A percentile compares a stretch with the other conserved stretches of the same genome.
Evolutionary conservation across 2,888 invertebrate species (phyloP).

Genomic region (Cheilosia variabilis): DNA sequence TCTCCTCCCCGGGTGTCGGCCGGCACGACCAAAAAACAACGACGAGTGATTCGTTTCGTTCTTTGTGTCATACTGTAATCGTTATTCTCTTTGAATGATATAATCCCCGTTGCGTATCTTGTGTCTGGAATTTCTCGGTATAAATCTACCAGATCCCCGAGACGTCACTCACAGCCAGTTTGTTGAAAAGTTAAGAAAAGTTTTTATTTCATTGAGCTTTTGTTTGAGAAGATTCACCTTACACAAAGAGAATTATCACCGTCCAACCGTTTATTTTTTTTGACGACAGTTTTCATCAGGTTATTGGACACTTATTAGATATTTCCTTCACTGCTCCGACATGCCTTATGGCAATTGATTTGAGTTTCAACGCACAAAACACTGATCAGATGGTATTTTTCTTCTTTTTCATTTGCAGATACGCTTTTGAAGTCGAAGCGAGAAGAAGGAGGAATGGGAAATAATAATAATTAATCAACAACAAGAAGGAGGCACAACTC

Average conservation of each 20-base stretch:
- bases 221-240: constrained; percentile 46
- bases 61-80: constrained; percentile 65
- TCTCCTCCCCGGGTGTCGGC: constrained; percentile 5
- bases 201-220: constrained; percentile 14
- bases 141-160: constrained; percentile 33
- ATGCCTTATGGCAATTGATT: constrained; percentile 37
- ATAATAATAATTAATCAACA: constrained; percentile 68
- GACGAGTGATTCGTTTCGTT: constrained; percentile 60
- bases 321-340: constrained; percentile 3
- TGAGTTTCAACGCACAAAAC: constrained; percentile 40
- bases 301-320: constrained; percentile 59
- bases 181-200: constrained; percentile 49
- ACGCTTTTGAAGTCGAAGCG: constrained; percentile 48
- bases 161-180: constrained; percentile 54
- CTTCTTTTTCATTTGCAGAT: constrained; percentile 56
- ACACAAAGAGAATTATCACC: constrained; percentile 49
- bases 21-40: constrained; percentile 8
- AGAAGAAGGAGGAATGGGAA: constrained; percentile 35
- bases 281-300: constrained; percentile 5
- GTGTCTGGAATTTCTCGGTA: constrained; percentile 47
- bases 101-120: constrained; percentile 51
- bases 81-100: constrained; percentile 55
- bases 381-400: constrained; percentile 24
- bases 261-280: neutral
- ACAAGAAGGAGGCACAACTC: constrained; percentile 21